Evolutionary conservation across 1,140 invertebrate genomes (phyloP).

Genomic region (Zaprionus camerounensis): DNA sequence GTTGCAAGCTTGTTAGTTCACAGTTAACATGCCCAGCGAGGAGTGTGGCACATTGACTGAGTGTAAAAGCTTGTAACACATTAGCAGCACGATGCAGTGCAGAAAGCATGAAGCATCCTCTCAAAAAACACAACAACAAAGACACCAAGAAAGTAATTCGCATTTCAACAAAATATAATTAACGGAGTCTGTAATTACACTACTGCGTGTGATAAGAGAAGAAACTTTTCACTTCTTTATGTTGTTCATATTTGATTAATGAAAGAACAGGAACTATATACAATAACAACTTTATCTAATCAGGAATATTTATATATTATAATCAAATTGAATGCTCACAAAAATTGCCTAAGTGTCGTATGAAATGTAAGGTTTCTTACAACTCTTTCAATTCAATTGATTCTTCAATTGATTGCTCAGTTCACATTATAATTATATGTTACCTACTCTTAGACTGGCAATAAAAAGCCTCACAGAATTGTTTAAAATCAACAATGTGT

Average conservation of each 20-base stretch:
- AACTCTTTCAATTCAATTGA: too few species aligned
- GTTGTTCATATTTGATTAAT: too few species aligned
- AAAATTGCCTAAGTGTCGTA: too few species aligned
- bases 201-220: neutral
- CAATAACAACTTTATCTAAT: too few species aligned
- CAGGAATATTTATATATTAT: too few species aligned
- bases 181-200: neutral
- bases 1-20: constrained; percentile 6
- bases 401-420: too few species aligned
- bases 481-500: too few species aligned
- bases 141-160: neutral
- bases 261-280: too few species aligned
- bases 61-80: constrained; percentile 7
- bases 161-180: neutral
- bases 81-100: neutral
- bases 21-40: neutral
- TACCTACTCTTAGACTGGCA: neutral
- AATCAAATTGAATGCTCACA: too few species aligned
- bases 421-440: neutral
- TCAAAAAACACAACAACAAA: neutral
- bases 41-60: neutral
- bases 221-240: neutral
- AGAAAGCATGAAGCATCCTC: neutral
- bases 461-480: neutral
- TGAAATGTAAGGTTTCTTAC: too few species aligned